phyloP scores from a whole-genome alignment of 2,797 vertebrate genomes.

The Anisognathus igniventris region DNA sequence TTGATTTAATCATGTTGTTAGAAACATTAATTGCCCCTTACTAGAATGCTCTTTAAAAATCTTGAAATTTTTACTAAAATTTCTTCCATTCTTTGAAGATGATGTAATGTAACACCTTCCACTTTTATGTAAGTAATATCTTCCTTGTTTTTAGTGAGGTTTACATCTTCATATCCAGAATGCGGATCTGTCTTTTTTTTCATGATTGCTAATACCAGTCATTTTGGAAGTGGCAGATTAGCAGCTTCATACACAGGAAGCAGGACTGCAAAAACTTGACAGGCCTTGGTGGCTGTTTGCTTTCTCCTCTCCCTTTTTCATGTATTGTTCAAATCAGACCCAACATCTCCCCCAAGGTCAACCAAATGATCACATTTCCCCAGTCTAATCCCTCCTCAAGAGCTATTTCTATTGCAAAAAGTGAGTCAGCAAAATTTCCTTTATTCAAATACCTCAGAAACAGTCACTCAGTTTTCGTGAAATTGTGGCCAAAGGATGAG shows the following conservation, averaged over 20 bases:
- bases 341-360: neutral
- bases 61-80: neutral
- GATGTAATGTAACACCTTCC: neutral
- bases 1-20: neutral
- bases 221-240: neutral
- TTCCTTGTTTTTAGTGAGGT: neutral
- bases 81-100: neutral
- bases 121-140: neutral
- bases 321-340: neutral
- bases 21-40: neutral
- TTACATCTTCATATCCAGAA: neutral
- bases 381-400: neutral
- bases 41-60: neutral
- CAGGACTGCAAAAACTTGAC: neutral
- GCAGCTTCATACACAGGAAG: neutral
- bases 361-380: neutral
- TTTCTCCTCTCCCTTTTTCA: neutral
- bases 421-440: neutral
- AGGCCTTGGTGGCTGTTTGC: neutral
- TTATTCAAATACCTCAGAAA: neutral
- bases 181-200: neutral
- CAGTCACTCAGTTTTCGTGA: neutral
- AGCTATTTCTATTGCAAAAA: neutral
- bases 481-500: neutral
- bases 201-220: neutral